Percentiles rank a stretch among this genome's conserved stretches.
Conservation (phyloP, 2,113 vertebrate genomes). For the Lampris megalopsis region DNA sequence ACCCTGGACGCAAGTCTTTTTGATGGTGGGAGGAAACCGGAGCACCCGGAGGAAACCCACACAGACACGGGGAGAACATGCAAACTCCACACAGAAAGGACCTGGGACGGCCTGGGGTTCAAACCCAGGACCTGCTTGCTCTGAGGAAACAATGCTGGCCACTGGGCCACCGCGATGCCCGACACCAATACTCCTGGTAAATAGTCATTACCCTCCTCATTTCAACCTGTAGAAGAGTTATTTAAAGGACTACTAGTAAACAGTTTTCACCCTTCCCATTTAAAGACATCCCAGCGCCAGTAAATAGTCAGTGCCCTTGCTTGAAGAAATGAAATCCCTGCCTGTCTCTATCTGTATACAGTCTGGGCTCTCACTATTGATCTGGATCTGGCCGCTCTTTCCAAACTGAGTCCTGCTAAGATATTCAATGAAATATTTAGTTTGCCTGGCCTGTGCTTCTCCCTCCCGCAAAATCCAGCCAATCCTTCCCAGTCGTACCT, state of each 20-base stretch:
- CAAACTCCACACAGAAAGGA: too few relatives aligned
- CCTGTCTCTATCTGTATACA: constrained; percentile 41
- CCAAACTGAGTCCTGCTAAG: constrained; percentile 51
- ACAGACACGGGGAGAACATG: too few relatives aligned
- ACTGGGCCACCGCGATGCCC: too few relatives aligned
- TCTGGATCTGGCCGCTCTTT: constrained; percentile 34
- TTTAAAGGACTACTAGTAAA: too few relatives aligned
- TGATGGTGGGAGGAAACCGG: too few relatives aligned
- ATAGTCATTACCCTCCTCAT: neutral
- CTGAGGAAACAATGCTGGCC: too few relatives aligned
- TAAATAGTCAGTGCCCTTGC: neutral
- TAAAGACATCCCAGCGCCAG: neutral
- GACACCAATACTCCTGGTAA: neutral
- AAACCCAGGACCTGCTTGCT: too few relatives aligned
- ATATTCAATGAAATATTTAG: constrained; percentile 68
- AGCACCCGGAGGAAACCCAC: too few relatives aligned
- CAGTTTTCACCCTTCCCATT: neutral
- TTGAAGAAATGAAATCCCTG: constrained; percentile 27
- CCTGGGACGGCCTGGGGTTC: too few relatives aligned
- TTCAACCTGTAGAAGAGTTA: neutral
- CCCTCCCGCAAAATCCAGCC: constrained; percentile 35
- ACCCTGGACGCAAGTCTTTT: too few relatives aligned
- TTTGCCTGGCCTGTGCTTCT: constrained; percentile 30
- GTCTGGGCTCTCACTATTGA: constrained; percentile 57
- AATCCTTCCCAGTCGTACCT: constrained; percentile 65